Percentiles rank a stretch among this genome's conserved stretches.
Evolutionary conservation across 2,888 invertebrate genomes (phyloP).

Genomic region (Parnassius mnemosyne): DNA sequence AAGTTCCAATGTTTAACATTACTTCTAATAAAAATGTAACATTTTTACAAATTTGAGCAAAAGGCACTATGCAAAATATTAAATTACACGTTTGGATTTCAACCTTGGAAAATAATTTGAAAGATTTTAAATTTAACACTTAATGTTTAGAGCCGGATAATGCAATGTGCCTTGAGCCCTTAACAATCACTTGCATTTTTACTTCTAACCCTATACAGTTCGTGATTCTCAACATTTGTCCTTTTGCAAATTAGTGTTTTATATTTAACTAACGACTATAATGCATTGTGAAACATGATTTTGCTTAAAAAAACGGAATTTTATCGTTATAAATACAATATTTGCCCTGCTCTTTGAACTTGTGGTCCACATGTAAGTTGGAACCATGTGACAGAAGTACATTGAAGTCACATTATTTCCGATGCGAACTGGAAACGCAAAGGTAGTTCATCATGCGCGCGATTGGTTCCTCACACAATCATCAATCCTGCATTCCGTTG

Average conservation of each 20-base stretch:
- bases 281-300: slow-evolving; percentile 26
- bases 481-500: slow-evolving; percentile 68
- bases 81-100: slow-evolving; percentile 59
- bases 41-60: slow-evolving; percentile 68
- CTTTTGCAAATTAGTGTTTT: slow-evolving; percentile 7
- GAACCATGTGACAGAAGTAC: slow-evolving; percentile 19
- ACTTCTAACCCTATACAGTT: not conserved
- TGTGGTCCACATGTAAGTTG: slow-evolving; percentile 11
- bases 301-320: slow-evolving; percentile 33
- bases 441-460: not conserved
- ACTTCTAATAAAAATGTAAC: slow-evolving; percentile 51
- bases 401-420: slow-evolving; percentile 31
- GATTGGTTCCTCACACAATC: slow-evolving; percentile 58
- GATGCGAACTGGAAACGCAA: slow-evolving; percentile 41
- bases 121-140: slow-evolving; percentile 37
- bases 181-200: slow-evolving; percentile 28
- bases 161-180: slow-evolving; percentile 74
- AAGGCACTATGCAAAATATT: slow-evolving; percentile 74
- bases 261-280: slow-evolving; percentile 14
- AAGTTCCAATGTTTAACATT: slow-evolving; percentile 40
- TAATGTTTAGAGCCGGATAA: slow-evolving; percentile 38
- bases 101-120: slow-evolving; percentile 50
- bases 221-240: slow-evolving; percentile 15
- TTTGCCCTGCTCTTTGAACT: slow-evolving; percentile 30
- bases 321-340: slow-evolving; percentile 23